These are phyloP conservation scores for Maccullochella peelii DNA, from an alignment of 2,113 vertebrate species.

Conservation along the genomic window DNA sequence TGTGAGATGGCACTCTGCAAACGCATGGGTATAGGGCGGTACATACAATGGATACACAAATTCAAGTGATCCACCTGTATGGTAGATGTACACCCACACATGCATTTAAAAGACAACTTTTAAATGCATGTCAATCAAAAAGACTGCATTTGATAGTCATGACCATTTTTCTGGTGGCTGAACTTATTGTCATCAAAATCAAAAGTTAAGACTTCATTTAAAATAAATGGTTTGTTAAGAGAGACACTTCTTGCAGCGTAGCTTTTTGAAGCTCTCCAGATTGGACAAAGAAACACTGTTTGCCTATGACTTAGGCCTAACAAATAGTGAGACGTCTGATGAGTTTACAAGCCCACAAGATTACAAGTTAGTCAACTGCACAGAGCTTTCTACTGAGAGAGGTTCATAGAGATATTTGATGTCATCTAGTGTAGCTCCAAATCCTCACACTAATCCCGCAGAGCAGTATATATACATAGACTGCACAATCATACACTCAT, in stretches of 20 bases:
- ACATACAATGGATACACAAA: neutral
- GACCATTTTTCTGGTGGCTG: too few species aligned
- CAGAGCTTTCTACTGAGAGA: conserved; percentile 10
- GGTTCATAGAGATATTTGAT: conserved; percentile 23
- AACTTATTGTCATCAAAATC: neutral
- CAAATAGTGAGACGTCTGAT: conserved; percentile 19
- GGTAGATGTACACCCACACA: neutral
- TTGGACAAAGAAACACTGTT: conserved; percentile 33
- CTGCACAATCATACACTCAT: neutral
- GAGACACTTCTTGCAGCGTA: neutral
- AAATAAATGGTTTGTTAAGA: neutral
- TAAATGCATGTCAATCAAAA: too few species aligned
- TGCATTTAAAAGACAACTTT: neutral
- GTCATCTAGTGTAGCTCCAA: neutral
- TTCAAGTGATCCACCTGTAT: neutral
- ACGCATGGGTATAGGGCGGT: neutral
- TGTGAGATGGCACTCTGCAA: neutral
- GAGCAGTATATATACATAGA: neutral
- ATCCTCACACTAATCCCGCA: neutral
- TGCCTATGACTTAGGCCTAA: conserved; percentile 1
- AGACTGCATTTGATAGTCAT: neutral
- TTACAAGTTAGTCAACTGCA: neutral
- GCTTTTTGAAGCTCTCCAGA: conserved; percentile 15
- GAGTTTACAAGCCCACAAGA: too few species aligned
- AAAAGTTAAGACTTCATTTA: neutral